Evolutionary conservation across 2,113 vertebrate species (phyloP).

Genomic region (Triplophysa rosa): DNA sequence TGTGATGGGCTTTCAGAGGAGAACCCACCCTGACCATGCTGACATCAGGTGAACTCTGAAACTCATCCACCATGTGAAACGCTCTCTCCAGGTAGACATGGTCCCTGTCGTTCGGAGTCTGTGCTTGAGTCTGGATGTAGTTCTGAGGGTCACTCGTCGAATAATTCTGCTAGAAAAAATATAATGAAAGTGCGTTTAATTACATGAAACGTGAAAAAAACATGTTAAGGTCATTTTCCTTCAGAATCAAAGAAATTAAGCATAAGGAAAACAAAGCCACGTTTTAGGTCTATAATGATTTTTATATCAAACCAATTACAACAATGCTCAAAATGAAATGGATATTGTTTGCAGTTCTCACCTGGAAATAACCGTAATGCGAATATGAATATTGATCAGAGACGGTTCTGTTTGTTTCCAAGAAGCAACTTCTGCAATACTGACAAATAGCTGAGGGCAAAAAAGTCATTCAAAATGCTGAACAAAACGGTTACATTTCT

Average conservation of each 20-base stretch:
- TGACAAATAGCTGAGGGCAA: slow-evolving; percentile 61
- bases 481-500: neutral
- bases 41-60: slow-evolving; percentile 65
- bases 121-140: slow-evolving; percentile 48
- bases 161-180: slow-evolving; percentile 67
- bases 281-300: neutral
- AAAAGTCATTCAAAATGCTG: neutral
- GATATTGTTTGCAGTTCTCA: slow-evolving; percentile 52
- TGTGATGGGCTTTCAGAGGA: slow-evolving; percentile 62
- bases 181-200: slow-evolving; percentile 42
- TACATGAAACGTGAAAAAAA: slow-evolving; percentile 12
- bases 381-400: slow-evolving; percentile 60
- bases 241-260: neutral
- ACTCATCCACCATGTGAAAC: slow-evolving; percentile 79
- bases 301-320: neutral
- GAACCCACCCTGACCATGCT: slow-evolving; percentile 70
- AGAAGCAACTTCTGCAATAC: slow-evolving; percentile 58
- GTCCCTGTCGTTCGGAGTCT: slow-evolving; percentile 61
- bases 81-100: slow-evolving; percentile 76
- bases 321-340: neutral
- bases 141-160: slow-evolving; percentile 64
- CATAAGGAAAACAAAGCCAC: neutral
- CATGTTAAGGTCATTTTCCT: neutral
- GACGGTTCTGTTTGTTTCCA: slow-evolving; percentile 57
- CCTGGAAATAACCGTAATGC: slow-evolving; percentile 72